phyloP scores from a whole-genome alignment of 35 echinoderm and acorn worm genomes.

The Diadema setosum region DNA sequence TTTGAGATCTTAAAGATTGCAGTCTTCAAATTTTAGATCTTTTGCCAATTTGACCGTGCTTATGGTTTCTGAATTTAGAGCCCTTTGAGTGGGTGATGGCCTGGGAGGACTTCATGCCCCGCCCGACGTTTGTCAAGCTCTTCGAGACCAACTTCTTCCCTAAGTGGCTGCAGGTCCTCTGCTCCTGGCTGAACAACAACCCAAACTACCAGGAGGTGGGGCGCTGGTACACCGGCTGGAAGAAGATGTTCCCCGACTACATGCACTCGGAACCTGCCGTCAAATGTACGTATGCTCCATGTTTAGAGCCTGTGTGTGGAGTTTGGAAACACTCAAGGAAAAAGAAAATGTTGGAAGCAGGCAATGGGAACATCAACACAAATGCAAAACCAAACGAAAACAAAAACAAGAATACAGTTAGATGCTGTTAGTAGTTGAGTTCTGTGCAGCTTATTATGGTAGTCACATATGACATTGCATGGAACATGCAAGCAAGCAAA shows the following conservation, averaged over 20 bases:
- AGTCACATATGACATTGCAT: background rate
- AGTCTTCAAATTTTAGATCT: too few species aligned
- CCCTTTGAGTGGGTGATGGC: conserved; percentile 95
- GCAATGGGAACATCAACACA: background rate
- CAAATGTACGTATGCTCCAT: conserved; percentile 59
- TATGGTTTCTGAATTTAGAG: conserved; percentile 51
- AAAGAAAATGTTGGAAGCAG: too few species aligned
- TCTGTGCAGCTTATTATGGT: background rate
- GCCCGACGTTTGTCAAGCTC: conserved; percentile 57
- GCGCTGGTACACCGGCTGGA: conserved; percentile 96
- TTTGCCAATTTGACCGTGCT: too few species aligned
- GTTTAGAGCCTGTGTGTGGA: background rate
- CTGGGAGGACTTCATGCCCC: conserved; percentile 88
- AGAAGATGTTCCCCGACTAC: conserved; percentile 68
- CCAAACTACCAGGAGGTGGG: conserved; percentile 94
- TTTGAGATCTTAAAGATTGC: too few species aligned
- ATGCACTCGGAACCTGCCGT: conserved; percentile 63
- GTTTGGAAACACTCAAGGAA: background rate
- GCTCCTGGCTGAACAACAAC: conserved; percentile 77
- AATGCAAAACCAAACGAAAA: background rate
- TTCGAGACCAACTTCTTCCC: conserved; percentile 97
- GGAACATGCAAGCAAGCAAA: too few species aligned
- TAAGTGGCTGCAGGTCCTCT: conserved; percentile 87
- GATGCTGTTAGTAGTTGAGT: background rate
- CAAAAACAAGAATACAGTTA: background rate